Evolutionary conservation across 2,888 invertebrate species (phyloP).

Genomic region (Ferrisia virgata): DNA sequence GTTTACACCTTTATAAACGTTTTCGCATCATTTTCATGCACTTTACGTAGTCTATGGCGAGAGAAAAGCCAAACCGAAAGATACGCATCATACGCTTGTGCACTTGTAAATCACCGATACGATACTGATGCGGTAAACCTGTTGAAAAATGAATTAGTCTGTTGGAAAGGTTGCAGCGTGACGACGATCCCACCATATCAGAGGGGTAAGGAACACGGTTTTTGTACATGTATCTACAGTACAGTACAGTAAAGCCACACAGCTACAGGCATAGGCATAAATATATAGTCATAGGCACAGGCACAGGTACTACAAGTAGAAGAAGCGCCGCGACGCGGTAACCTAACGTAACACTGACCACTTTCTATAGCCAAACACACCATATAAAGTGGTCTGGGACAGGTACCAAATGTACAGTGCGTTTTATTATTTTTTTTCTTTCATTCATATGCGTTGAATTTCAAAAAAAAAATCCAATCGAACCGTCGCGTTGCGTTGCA

Average conservation of each 20-base stretch:
- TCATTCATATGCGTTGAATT: not conserved
- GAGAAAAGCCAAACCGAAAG: no score
- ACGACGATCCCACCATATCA: no score
- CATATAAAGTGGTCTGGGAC: not conserved
- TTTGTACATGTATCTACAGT: no score
- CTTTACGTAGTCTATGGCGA: not conserved
- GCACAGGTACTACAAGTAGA: no score
- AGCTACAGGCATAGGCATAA: not conserved
- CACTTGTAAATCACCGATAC: not conserved
- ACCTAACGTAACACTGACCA: constrained; percentile 2
- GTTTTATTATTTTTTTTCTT: not conserved
- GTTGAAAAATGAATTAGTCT: not conserved
- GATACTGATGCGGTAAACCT: not conserved
- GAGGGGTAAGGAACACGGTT: not conserved
- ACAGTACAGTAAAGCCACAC: not conserved
- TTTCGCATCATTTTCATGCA: not conserved
- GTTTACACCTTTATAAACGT: no score
- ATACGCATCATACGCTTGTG: no score
- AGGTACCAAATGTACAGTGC: no score
- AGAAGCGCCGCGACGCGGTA: constrained; percentile 6
- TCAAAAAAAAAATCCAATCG: not conserved
- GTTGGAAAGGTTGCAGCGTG: not conserved
- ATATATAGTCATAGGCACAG: not conserved
- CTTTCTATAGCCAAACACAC: not conserved
- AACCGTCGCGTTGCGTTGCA: no score